phyloP scores from a whole-genome alignment of 2,888 invertebrate genomes.

The Plagodis dolabraria region DNA sequence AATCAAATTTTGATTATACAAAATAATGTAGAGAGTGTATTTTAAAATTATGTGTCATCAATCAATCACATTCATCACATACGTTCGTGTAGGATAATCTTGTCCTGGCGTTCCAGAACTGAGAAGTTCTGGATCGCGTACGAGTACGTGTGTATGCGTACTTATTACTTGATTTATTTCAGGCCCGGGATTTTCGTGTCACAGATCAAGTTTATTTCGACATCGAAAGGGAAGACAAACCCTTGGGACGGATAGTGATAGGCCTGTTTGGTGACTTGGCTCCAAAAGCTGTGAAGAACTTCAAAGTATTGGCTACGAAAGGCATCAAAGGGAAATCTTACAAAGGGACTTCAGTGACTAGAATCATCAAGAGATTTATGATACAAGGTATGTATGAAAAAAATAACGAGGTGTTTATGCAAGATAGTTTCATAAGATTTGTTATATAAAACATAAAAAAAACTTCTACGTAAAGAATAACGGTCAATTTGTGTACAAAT shows the following conservation, averaged over 20 bases:
- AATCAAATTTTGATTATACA: too few species aligned
- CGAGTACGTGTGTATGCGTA: neutral
- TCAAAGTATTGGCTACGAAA: conserved; percentile 90
- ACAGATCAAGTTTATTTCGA: conserved; percentile 94
- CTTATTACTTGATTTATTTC: conserved; percentile 40
- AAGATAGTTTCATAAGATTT: too few species aligned
- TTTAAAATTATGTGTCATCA: too few species aligned
- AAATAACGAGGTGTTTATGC: too few species aligned
- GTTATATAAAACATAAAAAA: too few species aligned
- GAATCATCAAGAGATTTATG: conserved; percentile 95
- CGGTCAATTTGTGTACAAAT: too few species aligned
- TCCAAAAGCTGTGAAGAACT: conserved; percentile 95
- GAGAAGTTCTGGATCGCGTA: too few species aligned
- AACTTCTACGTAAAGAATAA: too few species aligned
- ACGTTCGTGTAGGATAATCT: too few species aligned
- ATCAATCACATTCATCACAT: too few species aligned
- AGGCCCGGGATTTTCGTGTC: conserved; percentile 88
- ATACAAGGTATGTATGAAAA: conserved; percentile 89
- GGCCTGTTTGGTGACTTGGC: conserved; percentile 95
- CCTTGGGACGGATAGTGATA: conserved; percentile 91
- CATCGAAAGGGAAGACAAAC: conserved; percentile 89
- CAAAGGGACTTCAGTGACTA: conserved; percentile 91
- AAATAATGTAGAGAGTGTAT: too few species aligned
- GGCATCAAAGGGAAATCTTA: conserved; percentile 92
- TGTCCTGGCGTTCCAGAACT: too few species aligned